Evolutionary conservation across 2,113 vertebrate genomes (phyloP), one percentile per base, ranked within the genome.

Genomic region (Cyrtonyx montezumae): DNA sequence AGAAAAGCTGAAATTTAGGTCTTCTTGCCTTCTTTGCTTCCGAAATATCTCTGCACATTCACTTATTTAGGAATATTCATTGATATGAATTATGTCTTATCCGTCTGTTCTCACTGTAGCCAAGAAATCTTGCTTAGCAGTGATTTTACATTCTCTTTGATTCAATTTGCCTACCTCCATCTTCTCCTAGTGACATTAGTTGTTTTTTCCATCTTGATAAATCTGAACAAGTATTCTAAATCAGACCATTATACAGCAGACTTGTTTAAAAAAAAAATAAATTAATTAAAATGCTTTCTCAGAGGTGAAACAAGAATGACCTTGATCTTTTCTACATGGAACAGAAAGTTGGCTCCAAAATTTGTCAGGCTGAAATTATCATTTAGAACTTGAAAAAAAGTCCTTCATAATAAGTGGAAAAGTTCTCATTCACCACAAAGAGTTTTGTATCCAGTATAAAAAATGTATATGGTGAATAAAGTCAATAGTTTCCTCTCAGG

Each of bases 381-480:
- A 59, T 48, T 45, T 86, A 17, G 18, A 74, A 5, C 12, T 13
- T 36, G 14, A 69, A 80, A 70, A 40, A 40, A 40, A 28, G 15
- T 32, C 20, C 8, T 63, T 68, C 51, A 6, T 36, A 79, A 75
- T 32, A 23, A 71, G 36, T 25, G 16, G 28, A 55, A 69, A 92
- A 59, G 8, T 77, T 85, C 20, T 79, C 22, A 49, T 48, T 73
- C n/a, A 34, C 30, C 59, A 73, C 37, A 49, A 19, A 32, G 4
- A 1, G 0, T 14, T 94, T 69, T 73, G 25, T 21, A 69, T 45
- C 8, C 66, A 19, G 7, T 48, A 56, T 76, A 76, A 91, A 87
- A 82, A 23, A 25, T 1, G 0, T 11, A 0, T 11, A 77, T 66
- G 67, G 8, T 0, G 36, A 58, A 37, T 34, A 82, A 94, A 55